A percentile compares a stretch with the other conserved stretches of the same genome.
Conservation (phyloP, 2,113 vertebrate genomes). For the Lophura nycthemera region DNA sequence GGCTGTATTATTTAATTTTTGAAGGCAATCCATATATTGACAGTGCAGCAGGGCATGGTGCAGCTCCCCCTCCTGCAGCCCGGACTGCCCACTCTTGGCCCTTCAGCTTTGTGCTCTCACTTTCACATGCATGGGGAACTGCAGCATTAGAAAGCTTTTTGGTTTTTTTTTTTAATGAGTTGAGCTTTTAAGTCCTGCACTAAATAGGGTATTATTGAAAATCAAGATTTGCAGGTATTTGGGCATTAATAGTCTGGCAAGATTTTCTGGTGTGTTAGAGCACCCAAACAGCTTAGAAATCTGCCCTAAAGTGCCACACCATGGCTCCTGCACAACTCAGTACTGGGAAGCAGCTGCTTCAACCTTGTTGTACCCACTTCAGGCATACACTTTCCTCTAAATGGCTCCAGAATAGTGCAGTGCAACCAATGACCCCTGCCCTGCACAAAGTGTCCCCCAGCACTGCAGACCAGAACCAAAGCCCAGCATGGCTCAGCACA, state of each 20-base stretch:
- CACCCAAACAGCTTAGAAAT: background rate
- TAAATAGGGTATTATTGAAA: constrained; percentile 25
- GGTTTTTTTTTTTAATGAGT: background rate
- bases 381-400: background rate
- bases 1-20: background rate
- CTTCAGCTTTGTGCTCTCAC: constrained; percentile 57
- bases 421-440: background rate
- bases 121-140: constrained; percentile 42
- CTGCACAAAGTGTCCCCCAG: background rate
- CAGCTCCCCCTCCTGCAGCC: background rate
- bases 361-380: background rate
- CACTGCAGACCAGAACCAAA: background rate
- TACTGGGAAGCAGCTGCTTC: background rate
- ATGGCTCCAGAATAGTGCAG: background rate
- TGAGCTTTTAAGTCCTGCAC: constrained; percentile 41
- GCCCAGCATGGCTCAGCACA: background rate
- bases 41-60: background rate
- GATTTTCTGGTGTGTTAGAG: background rate
- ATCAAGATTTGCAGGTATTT: constrained; percentile 62
- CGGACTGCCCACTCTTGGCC: constrained; percentile 14
- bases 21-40: constrained; percentile 36
- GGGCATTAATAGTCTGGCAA: background rate
- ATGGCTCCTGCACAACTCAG: background rate
- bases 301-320: background rate
- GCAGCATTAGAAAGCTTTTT: constrained; percentile 39